These are phyloP conservation scores for Ditula angustiorana DNA, from an alignment of 2,888 invertebrate genomes.

Conservation along the genomic window DNA sequence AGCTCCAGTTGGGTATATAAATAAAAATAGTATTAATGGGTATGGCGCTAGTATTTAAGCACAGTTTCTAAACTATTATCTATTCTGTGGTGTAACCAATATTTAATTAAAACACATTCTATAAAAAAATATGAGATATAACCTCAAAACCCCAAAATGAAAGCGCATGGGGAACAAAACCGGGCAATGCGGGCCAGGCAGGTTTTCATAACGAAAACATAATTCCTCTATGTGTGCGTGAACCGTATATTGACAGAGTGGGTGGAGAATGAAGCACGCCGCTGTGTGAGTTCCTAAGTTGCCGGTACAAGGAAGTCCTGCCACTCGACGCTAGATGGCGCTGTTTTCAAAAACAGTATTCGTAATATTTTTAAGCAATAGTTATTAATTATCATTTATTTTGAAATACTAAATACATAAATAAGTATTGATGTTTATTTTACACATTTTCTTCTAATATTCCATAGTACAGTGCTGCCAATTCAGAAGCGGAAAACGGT, in stretches of 20 bases:
- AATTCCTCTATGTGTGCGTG: slow-evolving; percentile 48
- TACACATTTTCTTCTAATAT: too few species aligned
- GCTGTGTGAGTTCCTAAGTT: slow-evolving; percentile 11
- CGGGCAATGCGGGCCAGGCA: slow-evolving; percentile 24
- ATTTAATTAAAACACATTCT: too few species aligned
- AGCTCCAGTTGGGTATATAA: too few species aligned
- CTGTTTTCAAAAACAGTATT: slow-evolving; percentile 41
- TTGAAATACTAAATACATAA: too few species aligned
- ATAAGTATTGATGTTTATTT: too few species aligned
- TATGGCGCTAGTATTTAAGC: too few species aligned
- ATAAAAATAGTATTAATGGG: too few species aligned
- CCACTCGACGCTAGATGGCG: slow-evolving; percentile 79
- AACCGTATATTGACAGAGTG: slow-evolving; percentile 4
- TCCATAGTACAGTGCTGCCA: slow-evolving; percentile 61
- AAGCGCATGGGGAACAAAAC: slow-evolving; percentile 1
- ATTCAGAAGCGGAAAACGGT: slow-evolving; percentile 51
- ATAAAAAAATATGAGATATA: too few species aligned
- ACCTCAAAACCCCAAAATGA: background rate
- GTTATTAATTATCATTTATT: too few species aligned
- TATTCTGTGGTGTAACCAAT: too few species aligned
- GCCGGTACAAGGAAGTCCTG: slow-evolving; percentile 54
- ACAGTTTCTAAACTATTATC: too few species aligned
- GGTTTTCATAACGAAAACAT: slow-evolving; percentile 36
- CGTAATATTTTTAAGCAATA: background rate
- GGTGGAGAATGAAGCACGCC: slow-evolving; percentile 5